These are phyloP conservation scores for Cotesia chilonis DNA, from an alignment of 1,140 invertebrate species.

Conservation along the genomic window DNA sequence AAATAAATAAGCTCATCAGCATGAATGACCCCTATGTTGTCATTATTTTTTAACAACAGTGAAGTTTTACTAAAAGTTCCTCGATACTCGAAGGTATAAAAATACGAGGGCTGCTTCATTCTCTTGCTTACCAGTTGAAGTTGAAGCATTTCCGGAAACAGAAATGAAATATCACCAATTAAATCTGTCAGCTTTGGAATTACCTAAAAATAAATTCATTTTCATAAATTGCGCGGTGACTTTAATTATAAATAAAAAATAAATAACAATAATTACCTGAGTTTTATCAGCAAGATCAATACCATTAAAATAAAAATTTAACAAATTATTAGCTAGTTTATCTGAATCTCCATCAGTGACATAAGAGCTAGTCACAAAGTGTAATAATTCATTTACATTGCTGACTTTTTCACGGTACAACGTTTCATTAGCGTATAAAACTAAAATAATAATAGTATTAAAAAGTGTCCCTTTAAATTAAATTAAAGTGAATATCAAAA, in stretches of 20 bases:
- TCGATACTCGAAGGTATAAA: constrained; percentile 39
- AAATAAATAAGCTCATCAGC: constrained; percentile 39
- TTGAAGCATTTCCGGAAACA: constrained; percentile 33
- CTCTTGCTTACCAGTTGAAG: constrained; percentile 25
- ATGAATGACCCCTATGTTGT: constrained; percentile 36
- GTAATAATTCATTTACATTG: constrained; percentile 27
- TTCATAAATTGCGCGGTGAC: neutral
- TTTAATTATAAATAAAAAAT: neutral
- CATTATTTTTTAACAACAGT: constrained; percentile 9
- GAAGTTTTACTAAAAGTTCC: constrained; percentile 35
- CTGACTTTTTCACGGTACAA: constrained; percentile 20
- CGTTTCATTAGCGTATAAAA: constrained; percentile 24
- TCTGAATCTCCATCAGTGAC: constrained; percentile 8
- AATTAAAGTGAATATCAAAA: too few relatives aligned
- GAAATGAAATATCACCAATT: constrained; percentile 29
- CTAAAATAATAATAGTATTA: constrained; percentile 18
- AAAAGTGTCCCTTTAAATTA: neutral
- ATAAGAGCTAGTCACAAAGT: neutral
- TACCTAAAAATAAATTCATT: constrained; percentile 32
- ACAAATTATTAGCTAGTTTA: neutral
- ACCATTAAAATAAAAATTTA: constrained; percentile 35
- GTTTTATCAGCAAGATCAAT: constrained; percentile 25
- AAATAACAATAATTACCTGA: constrained; percentile 22
- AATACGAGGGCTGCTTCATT: constrained; percentile 32
- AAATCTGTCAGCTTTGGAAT: constrained; percentile 28